Evolutionary conservation across 2,113 vertebrate genomes (phyloP), one percentile per base, ranked within the genome.

Genomic region (Oryzias melastigma): DNA sequence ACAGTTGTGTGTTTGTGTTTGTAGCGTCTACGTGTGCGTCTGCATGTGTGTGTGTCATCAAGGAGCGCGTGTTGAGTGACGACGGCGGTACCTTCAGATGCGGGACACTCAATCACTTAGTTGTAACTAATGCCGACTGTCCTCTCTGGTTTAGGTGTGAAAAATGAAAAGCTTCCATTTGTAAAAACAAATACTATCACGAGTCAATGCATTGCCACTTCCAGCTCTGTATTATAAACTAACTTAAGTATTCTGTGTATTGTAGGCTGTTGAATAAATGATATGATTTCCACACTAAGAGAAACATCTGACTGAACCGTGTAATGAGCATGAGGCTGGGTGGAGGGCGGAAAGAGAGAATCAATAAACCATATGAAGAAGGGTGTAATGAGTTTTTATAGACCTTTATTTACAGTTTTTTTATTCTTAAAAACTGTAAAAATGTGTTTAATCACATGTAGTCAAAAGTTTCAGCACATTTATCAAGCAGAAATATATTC

Each of bases 261-360:
- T 78, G 78, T 86, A 74, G 70, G 72, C 85, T 71, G 84, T 80
- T 91, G 73, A 84, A 76, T 87, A 71, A 81, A 83, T 88, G 83
- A 86, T 83, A 77, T 65, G 75, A 69, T 85, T 80, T 83, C 79
- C 71, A 81, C 18, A 27, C 52, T 35, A 55, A 65, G 50, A 56
- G 71, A 81, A 61, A 55, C 44, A 45, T 67, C 7, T 46, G 66
- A 59, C 12, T 49, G 68, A 68, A 47, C 50, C 68, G 62, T 79
- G 62, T 71, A 75, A 66, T 57, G 41, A 62, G 72, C 68, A 68
- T 65, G 68, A 70, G 63, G 51, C 14, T 40, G 60, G 61, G 52
- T 68, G 62, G 62, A 65, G 57, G 81, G 65, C 59, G 42, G 68
- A 56, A 71, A 58, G 67, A 79, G 75, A 80, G 82, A 85, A 83